Evolutionary conservation across 1,140 invertebrate species (phyloP).

Genomic region (Meloidogyne hapla): DNA sequence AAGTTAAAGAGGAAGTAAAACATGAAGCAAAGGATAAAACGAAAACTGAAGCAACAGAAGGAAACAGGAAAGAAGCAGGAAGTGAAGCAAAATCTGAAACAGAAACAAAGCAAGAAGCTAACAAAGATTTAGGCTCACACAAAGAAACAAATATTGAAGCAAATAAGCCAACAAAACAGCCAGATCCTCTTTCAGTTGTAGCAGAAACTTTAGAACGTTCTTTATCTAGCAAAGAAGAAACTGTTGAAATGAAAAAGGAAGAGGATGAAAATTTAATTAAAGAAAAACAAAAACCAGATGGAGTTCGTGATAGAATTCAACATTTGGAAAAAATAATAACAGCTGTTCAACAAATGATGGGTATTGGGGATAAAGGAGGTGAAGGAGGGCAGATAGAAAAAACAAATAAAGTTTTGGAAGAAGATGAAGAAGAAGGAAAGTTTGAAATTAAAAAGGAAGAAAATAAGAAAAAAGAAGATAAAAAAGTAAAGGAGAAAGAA

Average conservation of each 20-base stretch:
- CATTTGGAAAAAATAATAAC: conserved; percentile 44
- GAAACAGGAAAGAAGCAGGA: neutral
- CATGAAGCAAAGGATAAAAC: neutral
- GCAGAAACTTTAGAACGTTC: conserved; percentile 25
- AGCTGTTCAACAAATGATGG: conserved; percentile 45
- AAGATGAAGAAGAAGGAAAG: neutral
- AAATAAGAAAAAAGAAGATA: neutral
- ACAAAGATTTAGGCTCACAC: neutral
- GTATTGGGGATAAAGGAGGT: conserved; percentile 1
- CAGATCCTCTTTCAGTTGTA: conserved; percentile 14
- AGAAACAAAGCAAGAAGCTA: neutral
- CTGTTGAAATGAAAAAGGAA: neutral
- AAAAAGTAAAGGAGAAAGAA: neutral
- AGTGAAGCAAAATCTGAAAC: neutral
- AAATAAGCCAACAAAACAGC: conserved; percentile 14
- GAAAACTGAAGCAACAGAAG: neutral
- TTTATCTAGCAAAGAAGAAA: conserved; percentile 11
- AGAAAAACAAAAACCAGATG: conserved; percentile 14
- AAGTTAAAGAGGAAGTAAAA: neutral
- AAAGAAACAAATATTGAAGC: neutral
- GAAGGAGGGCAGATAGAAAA: neutral
- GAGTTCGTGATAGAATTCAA: conserved; percentile 27
- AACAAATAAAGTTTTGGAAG: neutral
- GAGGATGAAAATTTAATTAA: neutral
- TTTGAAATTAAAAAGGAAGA: neutral